These are phyloP conservation scores for Ictidomys tridecemlineatus DNA, from an alignment of 2,113 vertebrate genomes.

Conservation along the genomic window DNA sequence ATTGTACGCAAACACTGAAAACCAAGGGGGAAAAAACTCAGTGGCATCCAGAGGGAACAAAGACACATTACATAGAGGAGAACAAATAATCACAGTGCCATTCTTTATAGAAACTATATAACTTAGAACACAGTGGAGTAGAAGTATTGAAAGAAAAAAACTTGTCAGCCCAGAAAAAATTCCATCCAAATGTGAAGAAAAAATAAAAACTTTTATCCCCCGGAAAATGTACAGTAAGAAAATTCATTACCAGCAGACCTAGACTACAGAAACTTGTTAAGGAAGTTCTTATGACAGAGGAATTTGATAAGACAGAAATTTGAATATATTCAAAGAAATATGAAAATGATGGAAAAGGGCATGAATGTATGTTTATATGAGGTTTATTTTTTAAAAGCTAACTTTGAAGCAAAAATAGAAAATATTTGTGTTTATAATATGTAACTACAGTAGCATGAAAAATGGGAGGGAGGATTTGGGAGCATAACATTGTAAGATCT, in stretches of 20 bases:
- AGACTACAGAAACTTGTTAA: background rate
- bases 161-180: background rate
- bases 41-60: background rate
- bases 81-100: background rate
- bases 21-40: background rate
- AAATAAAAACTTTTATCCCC: background rate
- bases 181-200: background rate
- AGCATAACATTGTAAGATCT: background rate
- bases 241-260: background rate
- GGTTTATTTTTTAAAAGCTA: background rate
- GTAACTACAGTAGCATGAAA: background rate
- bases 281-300: background rate
- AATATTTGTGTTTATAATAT: background rate
- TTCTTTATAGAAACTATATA: background rate
- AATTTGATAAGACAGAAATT: conserved; percentile 14
- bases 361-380: background rate
- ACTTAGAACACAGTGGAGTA: background rate
- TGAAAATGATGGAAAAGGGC: background rate
- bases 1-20: background rate
- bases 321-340: conserved; percentile 8
- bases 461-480: background rate
- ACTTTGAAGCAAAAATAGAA: conserved; percentile 4
- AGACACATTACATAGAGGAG: background rate
- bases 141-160: background rate
- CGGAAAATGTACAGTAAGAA: background rate